A percentile compares a stretch with the other conserved stretches of the same genome.
Conservation (phyloP, 1,140 invertebrate genomes). For the Chlorops oryzae region DNA sequence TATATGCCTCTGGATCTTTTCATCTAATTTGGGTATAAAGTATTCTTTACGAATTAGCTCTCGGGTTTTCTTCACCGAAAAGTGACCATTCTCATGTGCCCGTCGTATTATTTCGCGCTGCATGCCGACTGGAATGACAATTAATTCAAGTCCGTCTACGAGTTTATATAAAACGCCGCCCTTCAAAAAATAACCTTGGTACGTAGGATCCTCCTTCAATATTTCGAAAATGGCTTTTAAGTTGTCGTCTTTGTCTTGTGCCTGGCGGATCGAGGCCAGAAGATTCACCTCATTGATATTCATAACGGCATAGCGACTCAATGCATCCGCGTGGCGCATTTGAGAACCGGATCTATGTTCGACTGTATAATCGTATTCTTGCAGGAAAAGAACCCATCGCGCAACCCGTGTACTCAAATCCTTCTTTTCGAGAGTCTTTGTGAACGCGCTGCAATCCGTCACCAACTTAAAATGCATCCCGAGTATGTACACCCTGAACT, state of each 20-base stretch:
- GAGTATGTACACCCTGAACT: slow-evolving; percentile 25
- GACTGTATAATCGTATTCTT: slow-evolving; percentile 28
- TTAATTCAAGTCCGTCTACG: slow-evolving; percentile 15
- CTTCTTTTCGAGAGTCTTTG: slow-evolving; percentile 34
- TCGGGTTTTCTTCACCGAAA: slow-evolving; percentile 41
- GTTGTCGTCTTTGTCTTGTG: slow-evolving; percentile 16
- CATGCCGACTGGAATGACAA: slow-evolving; percentile 34
- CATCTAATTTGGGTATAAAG: slow-evolving; percentile 37
- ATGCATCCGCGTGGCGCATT: slow-evolving; percentile 34
- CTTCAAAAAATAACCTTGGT: slow-evolving; percentile 17
- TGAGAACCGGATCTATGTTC: slow-evolving; percentile 20
- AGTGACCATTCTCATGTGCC: slow-evolving; percentile 43
- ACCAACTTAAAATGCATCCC: slow-evolving; percentile 18
- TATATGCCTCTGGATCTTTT: slow-evolving; percentile 35
- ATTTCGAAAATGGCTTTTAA: not conserved
- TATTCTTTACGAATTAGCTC: slow-evolving; percentile 42
- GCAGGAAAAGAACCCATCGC: slow-evolving; percentile 25
- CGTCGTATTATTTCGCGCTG: slow-evolving; percentile 30
- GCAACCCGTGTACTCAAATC: slow-evolving; percentile 28
- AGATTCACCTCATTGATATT: slow-evolving; percentile 3
- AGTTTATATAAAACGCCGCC: slow-evolving; percentile 27
- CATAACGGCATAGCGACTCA: slow-evolving; percentile 23
- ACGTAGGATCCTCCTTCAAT: not conserved
- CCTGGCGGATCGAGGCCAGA: slow-evolving; percentile 9
- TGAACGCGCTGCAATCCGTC: slow-evolving; percentile 37